A percentile compares a stretch with the other conserved stretches of the same genome.
phyloP scores from a whole-genome alignment of 2,113 vertebrate species.

The Equus przewalskii region DNA sequence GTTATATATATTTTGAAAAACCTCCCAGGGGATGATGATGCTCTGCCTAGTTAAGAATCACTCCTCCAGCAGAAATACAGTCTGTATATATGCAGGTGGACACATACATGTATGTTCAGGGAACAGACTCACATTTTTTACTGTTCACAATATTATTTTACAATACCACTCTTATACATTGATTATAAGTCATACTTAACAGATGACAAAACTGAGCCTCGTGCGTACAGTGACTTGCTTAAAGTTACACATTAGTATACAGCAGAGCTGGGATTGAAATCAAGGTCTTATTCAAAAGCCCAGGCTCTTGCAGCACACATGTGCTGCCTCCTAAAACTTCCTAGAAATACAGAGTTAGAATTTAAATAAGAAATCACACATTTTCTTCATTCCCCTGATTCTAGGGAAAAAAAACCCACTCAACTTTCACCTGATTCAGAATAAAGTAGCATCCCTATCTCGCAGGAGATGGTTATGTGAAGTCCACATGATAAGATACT shows the following conservation, averaged over 20 bases:
- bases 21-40: not conserved
- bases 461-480: not conserved
- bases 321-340: not conserved
- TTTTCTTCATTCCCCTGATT: constrained; percentile 10
- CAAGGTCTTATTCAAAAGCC: not conserved
- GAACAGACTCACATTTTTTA: not conserved
- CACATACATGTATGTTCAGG: not conserved
- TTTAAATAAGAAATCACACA: constrained; percentile 29
- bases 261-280: not conserved
- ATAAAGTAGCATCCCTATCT: not conserved
- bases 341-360: not conserved
- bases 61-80: not conserved
- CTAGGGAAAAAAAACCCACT: not conserved
- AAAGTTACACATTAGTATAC: not conserved
- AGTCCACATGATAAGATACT: constrained; percentile 36
- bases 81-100: not conserved
- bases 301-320: not conserved
- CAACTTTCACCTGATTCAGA: constrained; percentile 23
- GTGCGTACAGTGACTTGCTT: not conserved
- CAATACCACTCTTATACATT: not conserved
- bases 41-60: not conserved
- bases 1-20: constrained; percentile 21
- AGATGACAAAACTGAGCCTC: constrained; percentile 31
- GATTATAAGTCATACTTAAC: constrained; percentile 51
- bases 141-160: not conserved